Percentiles rank a stretch among this genome's conserved stretches.
Conservation (phyloP, 2,113 vertebrate species). For the Dipodomys merriami region DNA sequence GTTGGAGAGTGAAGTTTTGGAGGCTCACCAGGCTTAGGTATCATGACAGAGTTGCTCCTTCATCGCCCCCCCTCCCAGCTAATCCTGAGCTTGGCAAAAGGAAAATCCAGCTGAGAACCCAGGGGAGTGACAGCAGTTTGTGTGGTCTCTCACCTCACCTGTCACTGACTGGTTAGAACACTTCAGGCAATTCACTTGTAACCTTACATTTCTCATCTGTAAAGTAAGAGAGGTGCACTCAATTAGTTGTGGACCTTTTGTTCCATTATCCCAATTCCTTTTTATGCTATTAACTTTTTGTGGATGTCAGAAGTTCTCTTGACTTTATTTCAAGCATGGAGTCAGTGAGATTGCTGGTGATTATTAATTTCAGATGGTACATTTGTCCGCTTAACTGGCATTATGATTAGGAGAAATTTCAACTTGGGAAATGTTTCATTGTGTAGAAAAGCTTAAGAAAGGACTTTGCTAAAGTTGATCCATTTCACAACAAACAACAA, state of each 20-base stretch:
- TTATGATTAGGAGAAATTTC: background rate
- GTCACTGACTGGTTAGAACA: background rate
- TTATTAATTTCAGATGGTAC: background rate
- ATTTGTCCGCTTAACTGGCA: background rate
- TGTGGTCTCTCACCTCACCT: background rate
- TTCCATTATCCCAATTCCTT: constrained; percentile 15
- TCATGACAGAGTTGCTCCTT: constrained; percentile 44
- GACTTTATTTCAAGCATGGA: background rate
- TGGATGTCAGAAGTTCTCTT: constrained; percentile 1
- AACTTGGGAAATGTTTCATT: constrained; percentile 50
- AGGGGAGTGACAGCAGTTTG: background rate
- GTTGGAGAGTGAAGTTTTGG: background rate
- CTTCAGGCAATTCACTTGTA: background rate
- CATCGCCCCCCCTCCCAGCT: rapidly evolving
- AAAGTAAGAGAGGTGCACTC: background rate
- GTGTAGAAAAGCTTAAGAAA: background rate
- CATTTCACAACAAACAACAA: constrained; percentile 15
- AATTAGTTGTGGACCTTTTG: constrained; percentile 1
- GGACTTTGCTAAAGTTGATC: constrained; percentile 38
- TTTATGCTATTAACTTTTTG: background rate
- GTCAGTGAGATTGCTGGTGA: background rate
- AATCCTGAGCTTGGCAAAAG: background rate
- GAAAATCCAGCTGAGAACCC: background rate
- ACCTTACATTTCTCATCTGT: constrained; percentile 24
- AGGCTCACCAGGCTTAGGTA: background rate